These are phyloP conservation scores for Pristionchus arcanus DNA, from an alignment of 2,888 invertebrate species.

Conservation along the genomic window DNA sequence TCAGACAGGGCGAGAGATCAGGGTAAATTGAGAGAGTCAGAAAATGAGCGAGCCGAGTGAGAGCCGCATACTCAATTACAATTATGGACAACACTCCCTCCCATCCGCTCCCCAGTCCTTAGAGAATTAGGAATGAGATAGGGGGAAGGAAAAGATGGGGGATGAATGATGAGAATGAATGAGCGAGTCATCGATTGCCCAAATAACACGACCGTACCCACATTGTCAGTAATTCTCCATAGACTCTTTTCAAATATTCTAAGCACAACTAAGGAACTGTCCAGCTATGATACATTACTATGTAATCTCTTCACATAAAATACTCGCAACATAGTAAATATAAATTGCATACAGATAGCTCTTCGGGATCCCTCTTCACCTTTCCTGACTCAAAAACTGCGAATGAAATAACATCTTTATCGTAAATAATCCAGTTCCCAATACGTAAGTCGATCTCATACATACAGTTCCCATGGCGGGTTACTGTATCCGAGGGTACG, in stretches of 20 bases:
- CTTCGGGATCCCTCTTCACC: neutral
- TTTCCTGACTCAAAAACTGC: neutral
- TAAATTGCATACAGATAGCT: neutral
- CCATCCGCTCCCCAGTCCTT: neutral
- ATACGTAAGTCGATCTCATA: neutral
- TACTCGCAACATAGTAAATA: too few relatives aligned
- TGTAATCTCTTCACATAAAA: neutral
- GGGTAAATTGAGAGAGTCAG: neutral
- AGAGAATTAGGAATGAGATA: constrained; percentile 29
- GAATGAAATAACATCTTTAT: neutral
- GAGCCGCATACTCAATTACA: constrained; percentile 45
- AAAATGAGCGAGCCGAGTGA: neutral
- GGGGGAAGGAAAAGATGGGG: neutral
- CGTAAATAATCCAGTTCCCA: neutral
- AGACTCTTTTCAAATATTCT: too few relatives aligned
- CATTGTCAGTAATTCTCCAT: too few relatives aligned
- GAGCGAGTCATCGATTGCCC: neutral
- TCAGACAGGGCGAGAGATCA: neutral
- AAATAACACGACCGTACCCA: too few relatives aligned
- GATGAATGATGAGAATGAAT: neutral
- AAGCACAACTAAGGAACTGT: too few relatives aligned
- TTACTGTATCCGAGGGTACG: constrained; percentile 8
- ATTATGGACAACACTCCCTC: constrained; percentile 34
- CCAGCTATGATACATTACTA: neutral
- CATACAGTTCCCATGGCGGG: neutral